Evolutionary conservation across 2,888 invertebrate species (phyloP).

Genomic region (Petrophora chlorosata): DNA sequence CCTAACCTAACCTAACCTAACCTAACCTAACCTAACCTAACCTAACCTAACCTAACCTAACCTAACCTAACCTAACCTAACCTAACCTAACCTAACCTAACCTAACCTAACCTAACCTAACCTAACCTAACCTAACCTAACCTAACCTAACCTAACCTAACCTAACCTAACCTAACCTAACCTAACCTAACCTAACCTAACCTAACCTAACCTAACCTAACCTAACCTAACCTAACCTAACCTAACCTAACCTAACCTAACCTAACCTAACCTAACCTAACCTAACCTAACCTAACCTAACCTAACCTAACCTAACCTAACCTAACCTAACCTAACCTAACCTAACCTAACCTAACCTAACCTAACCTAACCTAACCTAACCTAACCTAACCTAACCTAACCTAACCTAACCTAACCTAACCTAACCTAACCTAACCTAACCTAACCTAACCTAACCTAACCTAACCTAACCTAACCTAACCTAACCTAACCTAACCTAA

Average conservation of each 20-base stretch:
- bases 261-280: background rate
- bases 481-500: slow-evolving; percentile 2
- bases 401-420: background rate
- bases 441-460: background rate
- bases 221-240: background rate
- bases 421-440: background rate
- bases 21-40: background rate
- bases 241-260: background rate
- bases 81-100: slow-evolving; percentile 4
- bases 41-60: background rate
- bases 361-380: background rate
- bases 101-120: slow-evolving; percentile 5
- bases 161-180: background rate
- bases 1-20: slow-evolving; percentile 5
- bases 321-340: background rate
- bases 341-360: background rate
- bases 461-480: background rate
- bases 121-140: slow-evolving; percentile 5
- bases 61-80: slow-evolving; percentile 4
- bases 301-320: background rate
- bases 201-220: background rate
- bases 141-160: slow-evolving; percentile 1
- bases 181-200: background rate
- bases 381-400: background rate
- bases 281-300: background rate